phyloP scores from a whole-genome alignment of 2,888 invertebrate genomes.

The Eilema sororculum region DNA sequence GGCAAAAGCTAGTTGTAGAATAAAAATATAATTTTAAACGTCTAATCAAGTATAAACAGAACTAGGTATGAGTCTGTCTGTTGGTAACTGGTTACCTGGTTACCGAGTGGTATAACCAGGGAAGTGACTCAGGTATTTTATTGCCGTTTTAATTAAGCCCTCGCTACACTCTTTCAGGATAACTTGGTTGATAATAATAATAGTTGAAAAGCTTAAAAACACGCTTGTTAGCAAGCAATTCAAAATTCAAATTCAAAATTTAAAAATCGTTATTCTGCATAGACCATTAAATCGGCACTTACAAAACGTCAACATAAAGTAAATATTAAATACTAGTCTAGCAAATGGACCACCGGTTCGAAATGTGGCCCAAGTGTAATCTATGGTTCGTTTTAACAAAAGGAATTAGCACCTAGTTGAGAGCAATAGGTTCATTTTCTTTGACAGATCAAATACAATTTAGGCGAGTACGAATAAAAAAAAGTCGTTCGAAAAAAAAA shows the following conservation, averaged over 20 bases:
- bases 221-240: too few relatives aligned
- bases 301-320: too few relatives aligned
- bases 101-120: not conserved
- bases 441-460: not conserved
- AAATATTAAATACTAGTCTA: too few relatives aligned
- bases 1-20: too few relatives aligned
- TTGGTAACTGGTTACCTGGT: constrained; percentile 10
- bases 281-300: too few relatives aligned
- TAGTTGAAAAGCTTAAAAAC: not conserved
- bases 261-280: too few relatives aligned
- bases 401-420: not conserved
- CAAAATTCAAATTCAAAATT: too few relatives aligned
- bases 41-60: not conserved
- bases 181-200: not conserved
- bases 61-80: not conserved
- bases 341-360: too few relatives aligned
- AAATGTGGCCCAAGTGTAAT: too few relatives aligned
- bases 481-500: too few relatives aligned
- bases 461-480: too few relatives aligned
- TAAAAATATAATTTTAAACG: not conserved
- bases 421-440: not conserved
- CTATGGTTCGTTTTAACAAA: too few relatives aligned
- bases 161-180: not conserved
- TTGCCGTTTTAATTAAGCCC: not conserved
- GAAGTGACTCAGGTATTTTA: constrained; percentile 1